Base-by-base conservation (phyloP, 2,888 invertebrate genomes). In the Rhamphomyia laevipes region DNA sequence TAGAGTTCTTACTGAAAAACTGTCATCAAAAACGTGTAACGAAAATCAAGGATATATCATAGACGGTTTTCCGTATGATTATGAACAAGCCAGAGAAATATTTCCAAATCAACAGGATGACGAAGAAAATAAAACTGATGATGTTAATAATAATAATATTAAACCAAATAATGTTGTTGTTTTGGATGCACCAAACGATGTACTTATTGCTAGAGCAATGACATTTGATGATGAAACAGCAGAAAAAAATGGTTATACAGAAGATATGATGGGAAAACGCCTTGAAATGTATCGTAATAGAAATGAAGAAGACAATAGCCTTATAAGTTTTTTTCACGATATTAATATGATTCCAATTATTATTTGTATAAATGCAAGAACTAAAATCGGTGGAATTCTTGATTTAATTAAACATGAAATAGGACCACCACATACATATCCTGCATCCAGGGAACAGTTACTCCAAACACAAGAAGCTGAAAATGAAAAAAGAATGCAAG, bases 11-110 rank as follows among this genome's bases (percentile, higher is more conserved):
- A 46, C 51, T 42, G 35, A 18, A 40, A 43, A 53, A 1, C 40
- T 58, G 3, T 49, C 51, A 9, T 43, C 44, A 1, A 55, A 57
- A 12, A 43, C 50, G 2, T 57, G 47, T 23, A 51, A 53, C 41
- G 42, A 50, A 7, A 59, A 57, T 43, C 58, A 59, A 31, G 58
- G 58, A 2, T 59, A 59, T 33, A 41, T 59, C 7, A 42, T 59
- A 7, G 57, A 59, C 33, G 50, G 51, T 2, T 57, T 57, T 40
- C 55, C 57, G 1, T 59, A 56, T 45, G 46, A 47, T 2, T 59
- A 55, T 45, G 41, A 51, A 1, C 40, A 57, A 49, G 51, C 55
- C 0, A 43, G 46, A 12, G 33, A 50, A 47, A 54, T 57, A 38
- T 58, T 51, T 33, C 48, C 35, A 13, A 44, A 45, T 9, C 45